Conservation (phyloP, 2,888 invertebrate genomes). For the Leucoma salicis region DNA sequence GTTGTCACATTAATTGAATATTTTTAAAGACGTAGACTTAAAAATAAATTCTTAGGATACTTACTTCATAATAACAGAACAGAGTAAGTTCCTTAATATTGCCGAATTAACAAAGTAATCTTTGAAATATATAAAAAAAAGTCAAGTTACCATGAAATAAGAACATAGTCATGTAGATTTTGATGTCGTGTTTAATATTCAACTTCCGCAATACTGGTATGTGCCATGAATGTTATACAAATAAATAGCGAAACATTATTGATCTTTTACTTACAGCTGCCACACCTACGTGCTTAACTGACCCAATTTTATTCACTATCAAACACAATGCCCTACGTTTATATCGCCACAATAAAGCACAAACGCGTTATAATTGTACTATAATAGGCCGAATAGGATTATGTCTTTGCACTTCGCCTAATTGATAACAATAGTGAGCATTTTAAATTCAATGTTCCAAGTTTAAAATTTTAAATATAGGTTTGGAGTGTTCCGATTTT, state of each 20-base stretch:
- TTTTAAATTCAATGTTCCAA: conserved; percentile 46
- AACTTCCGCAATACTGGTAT: background rate
- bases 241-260: conserved; percentile 5
- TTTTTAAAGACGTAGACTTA: too few species aligned
- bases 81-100: too few species aligned
- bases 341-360: conserved; percentile 44
- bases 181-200: background rate
- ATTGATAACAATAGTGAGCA: conserved; percentile 59
- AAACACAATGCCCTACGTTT: conserved; percentile 35
- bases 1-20: too few species aligned
- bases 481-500: too few species aligned
- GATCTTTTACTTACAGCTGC: conserved; percentile 10
- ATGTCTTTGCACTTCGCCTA: conserved; percentile 55
- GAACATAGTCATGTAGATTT: too few species aligned
- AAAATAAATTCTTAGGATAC: too few species aligned
- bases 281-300: conserved; percentile 22
- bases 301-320: conserved; percentile 32
- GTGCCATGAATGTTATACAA: background rate
- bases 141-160: too few species aligned
- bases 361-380: conserved; percentile 43
- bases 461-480: conserved; percentile 47
- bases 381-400: conserved; percentile 55
- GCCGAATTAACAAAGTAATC: too few species aligned
- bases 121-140: too few species aligned
- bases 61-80: too few species aligned